These are phyloP conservation scores for Acomys russatus DNA, from an alignment of 2,797 vertebrate species.

Conservation along the genomic window DNA sequence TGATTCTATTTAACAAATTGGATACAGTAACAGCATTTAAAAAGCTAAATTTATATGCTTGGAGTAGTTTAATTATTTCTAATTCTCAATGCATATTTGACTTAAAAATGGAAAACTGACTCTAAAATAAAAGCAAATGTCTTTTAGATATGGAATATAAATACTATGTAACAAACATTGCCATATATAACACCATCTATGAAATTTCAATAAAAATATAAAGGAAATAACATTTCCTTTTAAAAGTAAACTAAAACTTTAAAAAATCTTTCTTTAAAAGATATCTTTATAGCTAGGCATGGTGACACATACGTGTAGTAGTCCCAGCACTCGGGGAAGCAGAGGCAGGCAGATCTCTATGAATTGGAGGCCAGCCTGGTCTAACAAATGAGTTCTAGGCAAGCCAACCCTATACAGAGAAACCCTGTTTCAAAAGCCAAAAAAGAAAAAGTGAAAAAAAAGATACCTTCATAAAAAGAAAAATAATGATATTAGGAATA, in stretches of 20 bases:
- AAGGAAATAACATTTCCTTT: too few relatives aligned
- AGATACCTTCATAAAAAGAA: background rate
- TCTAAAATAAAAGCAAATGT: background rate
- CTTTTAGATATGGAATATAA: background rate
- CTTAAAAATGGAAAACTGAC: background rate
- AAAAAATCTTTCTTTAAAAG: background rate
- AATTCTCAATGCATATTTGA: background rate
- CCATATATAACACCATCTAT: background rate
- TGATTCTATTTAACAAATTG: background rate
- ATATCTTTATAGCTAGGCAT: too few relatives aligned
- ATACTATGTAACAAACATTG: background rate
- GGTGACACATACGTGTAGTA: too few relatives aligned
- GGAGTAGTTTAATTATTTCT: background rate
- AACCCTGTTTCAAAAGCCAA: too few relatives aligned
- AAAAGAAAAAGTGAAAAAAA: too few relatives aligned
- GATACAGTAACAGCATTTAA: background rate
- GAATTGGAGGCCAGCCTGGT: too few relatives aligned
- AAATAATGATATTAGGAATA: background rate
- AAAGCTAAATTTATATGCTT: background rate
- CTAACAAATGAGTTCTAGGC: too few relatives aligned
- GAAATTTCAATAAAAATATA: background rate
- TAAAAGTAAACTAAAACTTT: too few relatives aligned
- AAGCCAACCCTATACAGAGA: too few relatives aligned
- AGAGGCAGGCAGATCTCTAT: too few relatives aligned
- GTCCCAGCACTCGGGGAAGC: too few relatives aligned